These are phyloP conservation scores for Penaeus vannamei DNA, from an alignment of 1,140 invertebrate species.

Conservation along the genomic window DNA sequence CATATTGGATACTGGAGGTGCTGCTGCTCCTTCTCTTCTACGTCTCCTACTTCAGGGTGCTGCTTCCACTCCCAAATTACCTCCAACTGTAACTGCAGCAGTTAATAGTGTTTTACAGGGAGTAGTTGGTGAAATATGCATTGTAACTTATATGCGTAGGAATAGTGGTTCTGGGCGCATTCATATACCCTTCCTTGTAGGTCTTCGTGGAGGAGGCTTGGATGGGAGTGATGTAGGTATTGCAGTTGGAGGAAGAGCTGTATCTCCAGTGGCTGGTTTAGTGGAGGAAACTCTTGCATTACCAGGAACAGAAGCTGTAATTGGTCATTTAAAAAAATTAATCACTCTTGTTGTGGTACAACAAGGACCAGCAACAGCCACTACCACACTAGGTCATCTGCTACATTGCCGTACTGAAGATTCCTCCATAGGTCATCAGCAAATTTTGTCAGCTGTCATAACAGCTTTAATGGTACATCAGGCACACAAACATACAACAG, in stretches of 20 bases:
- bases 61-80: conserved; percentile 45
- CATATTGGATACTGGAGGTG: conserved; percentile 54
- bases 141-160: conserved; percentile 57
- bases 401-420: conserved; percentile 47
- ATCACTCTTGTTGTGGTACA: conserved; percentile 57
- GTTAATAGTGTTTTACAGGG: conserved; percentile 56
- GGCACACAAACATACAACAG: conserved; percentile 13
- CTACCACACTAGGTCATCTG: conserved; percentile 52
- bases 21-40: conserved; percentile 55
- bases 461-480: conserved; percentile 53
- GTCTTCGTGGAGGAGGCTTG: conserved; percentile 51
- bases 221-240: conserved; percentile 61
- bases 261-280: conserved; percentile 49
- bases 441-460: conserved; percentile 52
- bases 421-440: conserved; percentile 31
- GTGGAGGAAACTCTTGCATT: conserved; percentile 45
- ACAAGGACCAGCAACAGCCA: conserved; percentile 55
- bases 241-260: conserved; percentile 49
- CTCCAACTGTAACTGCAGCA: conserved; percentile 29
- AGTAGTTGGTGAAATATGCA: conserved; percentile 59
- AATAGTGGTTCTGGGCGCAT: conserved; percentile 44
- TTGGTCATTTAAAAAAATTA: conserved; percentile 54
- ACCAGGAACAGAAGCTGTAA: conserved; percentile 34
- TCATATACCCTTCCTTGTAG: conserved; percentile 55
- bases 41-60: conserved; percentile 49